Conservation (phyloP, 2,113 vertebrate species). For the Benitochromis conjunctus region DNA sequence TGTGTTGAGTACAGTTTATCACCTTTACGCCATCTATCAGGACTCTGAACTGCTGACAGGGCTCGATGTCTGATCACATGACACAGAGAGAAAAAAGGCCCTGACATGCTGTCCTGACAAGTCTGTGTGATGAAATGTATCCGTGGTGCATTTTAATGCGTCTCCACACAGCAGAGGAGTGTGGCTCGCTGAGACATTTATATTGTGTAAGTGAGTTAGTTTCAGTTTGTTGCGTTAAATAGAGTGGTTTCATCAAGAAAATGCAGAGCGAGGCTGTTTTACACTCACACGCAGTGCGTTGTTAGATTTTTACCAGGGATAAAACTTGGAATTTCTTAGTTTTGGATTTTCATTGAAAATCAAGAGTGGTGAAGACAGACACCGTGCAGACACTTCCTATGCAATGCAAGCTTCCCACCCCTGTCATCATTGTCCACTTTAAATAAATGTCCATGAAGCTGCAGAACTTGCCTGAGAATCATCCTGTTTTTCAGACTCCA, state of each 20-base stretch:
- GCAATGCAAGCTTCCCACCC: not conserved
- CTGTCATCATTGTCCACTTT: not conserved
- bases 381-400: not conserved
- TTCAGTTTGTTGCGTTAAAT: not conserved
- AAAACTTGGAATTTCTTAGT: not conserved
- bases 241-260: not conserved
- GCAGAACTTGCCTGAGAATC: not conserved
- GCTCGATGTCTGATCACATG: slow-evolving; percentile 34
- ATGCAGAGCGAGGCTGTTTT: not conserved
- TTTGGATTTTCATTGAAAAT: not conserved
- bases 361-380: not conserved
- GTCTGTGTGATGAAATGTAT: slow-evolving; percentile 48
- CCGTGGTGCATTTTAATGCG: slow-evolving; percentile 34
- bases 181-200: not conserved
- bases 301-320: not conserved
- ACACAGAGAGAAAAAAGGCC: slow-evolving; percentile 30
- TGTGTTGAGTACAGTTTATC: slow-evolving; percentile 4
- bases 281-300: not conserved
- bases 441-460: not conserved
- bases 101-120: slow-evolving; percentile 49
- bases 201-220: not conserved
- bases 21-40: slow-evolving; percentile 35
- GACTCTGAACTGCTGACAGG: slow-evolving; percentile 39
- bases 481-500: not conserved
- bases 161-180: not conserved